Percentiles rank a stretch among this genome's conserved stretches.
Evolutionary conservation across 2,888 invertebrate genomes (phyloP).

Genomic region (Petrolisthes cinctipes): DNA sequence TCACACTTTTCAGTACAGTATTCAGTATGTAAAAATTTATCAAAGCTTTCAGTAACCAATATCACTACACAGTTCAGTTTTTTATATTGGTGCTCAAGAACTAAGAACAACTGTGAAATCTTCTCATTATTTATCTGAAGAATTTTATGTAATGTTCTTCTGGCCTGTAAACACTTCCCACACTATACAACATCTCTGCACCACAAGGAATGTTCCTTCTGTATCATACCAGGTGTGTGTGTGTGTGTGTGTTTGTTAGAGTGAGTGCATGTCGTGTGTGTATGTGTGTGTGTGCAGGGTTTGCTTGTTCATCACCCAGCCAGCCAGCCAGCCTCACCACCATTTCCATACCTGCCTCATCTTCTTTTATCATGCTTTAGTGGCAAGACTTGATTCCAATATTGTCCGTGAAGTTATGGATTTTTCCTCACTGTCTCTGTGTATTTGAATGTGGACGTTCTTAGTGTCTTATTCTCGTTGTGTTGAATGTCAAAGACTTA

Average conservation of each 20-base stretch:
- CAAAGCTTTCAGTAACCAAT: too few species aligned
- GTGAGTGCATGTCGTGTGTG: too few species aligned
- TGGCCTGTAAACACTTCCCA: not conserved
- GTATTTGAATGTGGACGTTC: constrained; percentile 57
- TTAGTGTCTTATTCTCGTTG: constrained; percentile 58
- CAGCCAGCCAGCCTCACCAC: not conserved
- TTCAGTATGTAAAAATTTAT: too few species aligned
- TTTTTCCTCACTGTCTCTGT: constrained; percentile 55
- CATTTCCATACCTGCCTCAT: not conserved
- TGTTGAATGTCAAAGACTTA: constrained; percentile 53
- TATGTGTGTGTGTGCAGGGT: not conserved
- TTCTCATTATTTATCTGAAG: not conserved
- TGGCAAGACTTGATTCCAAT: constrained; percentile 51
- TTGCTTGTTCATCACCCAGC: not conserved
- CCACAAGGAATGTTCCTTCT: not conserved
- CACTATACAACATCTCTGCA: not conserved
- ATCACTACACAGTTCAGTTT: too few species aligned
- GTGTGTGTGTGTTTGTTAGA: too few species aligned
- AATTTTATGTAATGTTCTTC: not conserved
- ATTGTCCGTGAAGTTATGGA: constrained; percentile 52
- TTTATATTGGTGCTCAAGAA: too few species aligned
- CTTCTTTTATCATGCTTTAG: constrained; percentile 38
- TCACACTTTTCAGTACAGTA: too few species aligned
- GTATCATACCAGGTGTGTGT: not conserved
- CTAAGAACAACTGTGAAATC: too few species aligned